Base-by-base conservation (phyloP, 2,797 vertebrate genomes). In the Lagorchestes hirsutus region DNA sequence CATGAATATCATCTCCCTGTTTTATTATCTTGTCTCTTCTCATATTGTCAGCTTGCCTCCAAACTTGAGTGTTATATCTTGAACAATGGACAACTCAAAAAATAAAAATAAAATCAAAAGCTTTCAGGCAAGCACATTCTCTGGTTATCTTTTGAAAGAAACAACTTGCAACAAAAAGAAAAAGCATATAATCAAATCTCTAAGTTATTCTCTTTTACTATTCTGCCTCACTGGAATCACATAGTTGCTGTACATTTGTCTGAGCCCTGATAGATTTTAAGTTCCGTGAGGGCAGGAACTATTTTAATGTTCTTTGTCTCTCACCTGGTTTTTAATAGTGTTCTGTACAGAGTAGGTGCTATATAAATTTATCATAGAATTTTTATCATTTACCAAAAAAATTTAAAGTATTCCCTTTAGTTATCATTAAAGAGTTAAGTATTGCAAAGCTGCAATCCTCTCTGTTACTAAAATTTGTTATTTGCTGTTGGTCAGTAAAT, bases 11-110 rank as follows among this genome's bases (percentile, higher is more conserved):
- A 91, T 50, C 40, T 74, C 97, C 94, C 96, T 95, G 93, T 67
- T 97, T 98, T 98, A 97, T 97, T 92, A 22, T 95, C 93, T 93
- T 96, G 97, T 98, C 59, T 97, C 92, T 97, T 97, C 92, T 93
- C 29, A 28, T 90, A 95, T 4, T 90, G 50, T 97, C 94, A 97
- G 59, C 58, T 96, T 95, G 67, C 97, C 96, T 93, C 54, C 97
- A 98, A 98, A 92, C 54, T 57, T 98, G 91, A 18, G 13, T 59
- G 92, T 93, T 95, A 55, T 97, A 95, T 95, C 96, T 90, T 11
- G 18, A 96, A 6, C 59, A 94, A n/a, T 18, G 24, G 31, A 9
- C 52, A 91, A 91, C 90, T 55, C 18, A 28, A 34, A 54, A 54
- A 90, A 13, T 31, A 29, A 54, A 31, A 54, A 52, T 6, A 52